phyloP scores from a whole-genome alignment of 2,888 invertebrate species.

The Adelognathus sp. region DNA sequence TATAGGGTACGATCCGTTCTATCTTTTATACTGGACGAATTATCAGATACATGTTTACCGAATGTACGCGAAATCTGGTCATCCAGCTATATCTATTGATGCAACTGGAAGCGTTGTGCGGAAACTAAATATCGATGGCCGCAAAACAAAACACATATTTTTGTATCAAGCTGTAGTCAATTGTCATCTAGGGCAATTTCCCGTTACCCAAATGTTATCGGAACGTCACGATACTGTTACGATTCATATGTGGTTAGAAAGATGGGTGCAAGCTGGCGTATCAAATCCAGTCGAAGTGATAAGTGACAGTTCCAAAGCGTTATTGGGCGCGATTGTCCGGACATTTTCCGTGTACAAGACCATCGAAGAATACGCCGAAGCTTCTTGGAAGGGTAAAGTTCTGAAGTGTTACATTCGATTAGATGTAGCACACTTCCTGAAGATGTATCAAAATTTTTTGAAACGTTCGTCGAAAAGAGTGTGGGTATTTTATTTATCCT shows the following conservation, averaged over 20 bases:
- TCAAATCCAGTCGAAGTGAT: background rate
- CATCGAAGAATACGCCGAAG: conserved; percentile 1
- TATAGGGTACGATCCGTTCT: background rate
- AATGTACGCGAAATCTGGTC: background rate
- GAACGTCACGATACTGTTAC: background rate
- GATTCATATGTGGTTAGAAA: conserved; percentile 7
- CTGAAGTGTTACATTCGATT: background rate
- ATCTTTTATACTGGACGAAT: conserved; percentile 1
- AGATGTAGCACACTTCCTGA: background rate
- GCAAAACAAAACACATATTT: background rate
- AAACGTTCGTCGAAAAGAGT: background rate
- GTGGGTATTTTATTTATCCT: background rate
- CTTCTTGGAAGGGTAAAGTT: background rate
- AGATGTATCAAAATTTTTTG: background rate
- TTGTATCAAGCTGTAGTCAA: conserved; percentile 5
- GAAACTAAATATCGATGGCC: background rate
- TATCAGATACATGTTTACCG: conserved; percentile 3
- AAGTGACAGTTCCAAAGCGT: background rate
- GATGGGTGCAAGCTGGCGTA: background rate
- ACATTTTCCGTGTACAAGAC: conserved; percentile 6
- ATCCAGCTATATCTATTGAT: background rate
- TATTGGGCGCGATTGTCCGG: background rate
- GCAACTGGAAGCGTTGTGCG: background rate
- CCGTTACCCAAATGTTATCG: background rate
- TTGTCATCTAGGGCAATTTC: background rate